Conservation (phyloP, 2,888 invertebrate genomes). For the Hirtodrosophila trivittata region DNA sequence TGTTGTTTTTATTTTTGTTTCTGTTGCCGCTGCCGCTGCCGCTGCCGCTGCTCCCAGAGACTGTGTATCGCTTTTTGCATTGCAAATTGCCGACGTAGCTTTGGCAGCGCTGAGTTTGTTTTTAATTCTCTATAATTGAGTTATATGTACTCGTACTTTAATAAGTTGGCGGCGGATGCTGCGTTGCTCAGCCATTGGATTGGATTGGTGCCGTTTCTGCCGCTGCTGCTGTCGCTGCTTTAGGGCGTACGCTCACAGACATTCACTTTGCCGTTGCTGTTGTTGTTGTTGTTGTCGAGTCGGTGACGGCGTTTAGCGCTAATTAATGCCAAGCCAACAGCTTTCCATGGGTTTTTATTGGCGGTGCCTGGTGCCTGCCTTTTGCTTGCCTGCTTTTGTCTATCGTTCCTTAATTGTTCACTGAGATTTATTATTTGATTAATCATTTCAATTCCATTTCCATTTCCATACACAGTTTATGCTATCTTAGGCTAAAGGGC, state of each 20-base stretch:
- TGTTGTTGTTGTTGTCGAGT: conserved; percentile 36
- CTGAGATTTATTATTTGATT: conserved; percentile 76
- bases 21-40: conserved; percentile 25
- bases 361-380: conserved; percentile 23
- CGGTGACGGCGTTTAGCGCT: conserved; percentile 71
- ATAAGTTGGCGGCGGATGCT: conserved; percentile 75
- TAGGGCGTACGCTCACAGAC: conserved; percentile 53
- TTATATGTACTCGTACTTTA: conserved; percentile 80
- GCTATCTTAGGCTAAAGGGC: conserved; percentile 6
- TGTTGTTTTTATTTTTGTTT: conserved; percentile 22
- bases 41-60: conserved; percentile 11
- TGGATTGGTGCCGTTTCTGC: conserved; percentile 20
- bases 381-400: conserved; percentile 62
- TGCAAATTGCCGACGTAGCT: conserved; percentile 72
- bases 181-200: conserved; percentile 39
- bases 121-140: conserved; percentile 80
- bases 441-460: conserved; percentile 64
- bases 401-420: conserved; percentile 66
- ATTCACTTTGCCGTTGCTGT: conserved; percentile 28
- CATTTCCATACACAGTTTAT: conserved; percentile 13
- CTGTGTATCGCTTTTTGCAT: conserved; percentile 60
- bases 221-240: conserved; percentile 34
- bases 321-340: conserved; percentile 78
- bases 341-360: conserved; percentile 51
- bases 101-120: conserved; percentile 65